Conservation (phyloP, 2,797 vertebrate genomes). For the Dromococcyx pavoninus region DNA sequence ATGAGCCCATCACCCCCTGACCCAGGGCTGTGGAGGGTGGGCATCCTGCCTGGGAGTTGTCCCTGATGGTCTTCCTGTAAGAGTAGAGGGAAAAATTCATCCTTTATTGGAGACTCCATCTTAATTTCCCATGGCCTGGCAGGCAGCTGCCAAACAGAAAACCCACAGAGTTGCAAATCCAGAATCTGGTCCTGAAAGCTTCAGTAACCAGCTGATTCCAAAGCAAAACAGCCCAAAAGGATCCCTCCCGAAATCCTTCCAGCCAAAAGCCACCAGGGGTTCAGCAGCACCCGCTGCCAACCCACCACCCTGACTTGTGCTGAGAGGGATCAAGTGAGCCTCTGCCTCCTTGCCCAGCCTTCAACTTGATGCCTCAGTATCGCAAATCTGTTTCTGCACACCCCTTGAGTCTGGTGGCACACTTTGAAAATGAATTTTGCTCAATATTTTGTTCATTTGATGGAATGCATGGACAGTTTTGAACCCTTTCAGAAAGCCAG, state of each 20-base stretch:
- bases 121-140: fast-evolving
- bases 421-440: background rate
- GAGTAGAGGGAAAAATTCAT: background rate
- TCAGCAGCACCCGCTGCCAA: background rate
- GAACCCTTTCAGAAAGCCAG: background rate
- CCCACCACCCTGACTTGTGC: background rate
- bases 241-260: background rate
- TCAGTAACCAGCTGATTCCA: background rate
- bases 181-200: fast-evolving
- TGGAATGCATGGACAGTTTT: fast-evolving
- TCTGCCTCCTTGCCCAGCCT: background rate
- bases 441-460: background rate
- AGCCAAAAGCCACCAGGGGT: background rate
- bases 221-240: background rate
- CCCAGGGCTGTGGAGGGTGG: background rate
- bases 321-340: background rate
- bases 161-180: background rate
- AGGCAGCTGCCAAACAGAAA: background rate
- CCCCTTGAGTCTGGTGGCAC: background rate
- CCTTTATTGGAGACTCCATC: too few species aligned
- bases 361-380: background rate
- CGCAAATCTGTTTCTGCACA: background rate
- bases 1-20: fast-evolving
- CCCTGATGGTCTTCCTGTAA: background rate
- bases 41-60: background rate